phyloP scores from a whole-genome alignment of 2,888 invertebrate species.

The Habrosyne pyritoides region DNA sequence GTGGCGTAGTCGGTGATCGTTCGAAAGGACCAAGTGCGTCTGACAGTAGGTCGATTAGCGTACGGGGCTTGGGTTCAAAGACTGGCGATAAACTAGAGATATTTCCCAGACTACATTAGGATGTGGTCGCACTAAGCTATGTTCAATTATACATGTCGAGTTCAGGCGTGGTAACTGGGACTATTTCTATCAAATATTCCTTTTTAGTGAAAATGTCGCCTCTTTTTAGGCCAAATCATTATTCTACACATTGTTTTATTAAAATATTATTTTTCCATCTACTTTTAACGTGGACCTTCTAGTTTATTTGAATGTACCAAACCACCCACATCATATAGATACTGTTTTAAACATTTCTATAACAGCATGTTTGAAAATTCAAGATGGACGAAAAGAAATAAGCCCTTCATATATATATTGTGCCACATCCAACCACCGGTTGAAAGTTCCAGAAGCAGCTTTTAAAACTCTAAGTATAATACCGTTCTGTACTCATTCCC shows the following conservation, averaged over 20 bases:
- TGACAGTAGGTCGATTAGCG: slow-evolving; percentile 75
- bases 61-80: slow-evolving; percentile 64
- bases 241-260: no score
- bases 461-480: background rate
- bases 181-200: background rate
- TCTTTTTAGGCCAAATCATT: background rate
- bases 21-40: slow-evolving; percentile 68
- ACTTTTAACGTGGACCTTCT: no score
- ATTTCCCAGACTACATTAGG: slow-evolving; percentile 5
- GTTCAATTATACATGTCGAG: background rate
- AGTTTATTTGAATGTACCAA: no score
- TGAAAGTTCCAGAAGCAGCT: background rate
- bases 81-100: slow-evolving; percentile 42
- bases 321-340: no score
- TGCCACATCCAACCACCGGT: background rate
- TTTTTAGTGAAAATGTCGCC: background rate
- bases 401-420: background rate
- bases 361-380: no score
- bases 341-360: no score
- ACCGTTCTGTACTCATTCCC: background rate
- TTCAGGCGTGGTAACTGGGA: background rate
- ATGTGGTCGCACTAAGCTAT: slow-evolving; percentile 1
- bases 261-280: no score
- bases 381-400: background rate
- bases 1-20: slow-evolving; percentile 50